These are phyloP conservation scores for Paedocypris micromegethes DNA, from an alignment of 2,797 vertebrate species.

Conservation along the genomic window DNA sequence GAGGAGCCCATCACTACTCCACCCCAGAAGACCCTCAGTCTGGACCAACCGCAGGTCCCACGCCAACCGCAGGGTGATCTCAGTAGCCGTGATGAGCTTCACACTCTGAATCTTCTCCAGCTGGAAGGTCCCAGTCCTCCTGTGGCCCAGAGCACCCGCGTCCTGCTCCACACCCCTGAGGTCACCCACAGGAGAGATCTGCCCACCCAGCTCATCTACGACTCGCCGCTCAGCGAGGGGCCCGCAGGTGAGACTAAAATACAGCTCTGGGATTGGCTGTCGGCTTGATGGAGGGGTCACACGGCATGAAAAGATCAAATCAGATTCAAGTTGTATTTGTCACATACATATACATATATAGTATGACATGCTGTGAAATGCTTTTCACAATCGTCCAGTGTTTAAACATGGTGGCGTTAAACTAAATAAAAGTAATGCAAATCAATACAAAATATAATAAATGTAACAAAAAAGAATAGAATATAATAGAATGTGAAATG, in stretches of 20 bases:
- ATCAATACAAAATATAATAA: no score
- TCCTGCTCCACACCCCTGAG: slow-evolving; percentile 69
- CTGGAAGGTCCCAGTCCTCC: slow-evolving; percentile 56
- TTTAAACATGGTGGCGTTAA: no score
- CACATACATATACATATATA: no score
- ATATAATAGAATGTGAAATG: no score
- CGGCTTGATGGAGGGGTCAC: no score
- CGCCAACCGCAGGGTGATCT: not conserved
- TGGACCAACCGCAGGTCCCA: slow-evolving; percentile 52
- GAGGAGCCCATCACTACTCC: slow-evolving; percentile 64
- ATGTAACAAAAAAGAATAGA: no score
- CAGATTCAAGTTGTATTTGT: not conserved
- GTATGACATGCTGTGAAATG: no score
- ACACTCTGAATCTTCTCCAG: slow-evolving; percentile 35
- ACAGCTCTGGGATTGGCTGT: no score
- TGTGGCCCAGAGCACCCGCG: slow-evolving; percentile 53
- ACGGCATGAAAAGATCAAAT: not conserved
- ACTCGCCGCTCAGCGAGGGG: slow-evolving; percentile 65
- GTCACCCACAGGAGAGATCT: slow-evolving; percentile 64
- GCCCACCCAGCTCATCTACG: slow-evolving; percentile 65
- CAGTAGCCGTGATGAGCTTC: no score
- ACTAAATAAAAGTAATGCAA: no score
- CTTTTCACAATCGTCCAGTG: no score
- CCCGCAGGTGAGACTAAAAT: slow-evolving; percentile 10
- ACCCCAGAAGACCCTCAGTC: slow-evolving; percentile 56